Evolutionary conservation across 2,113 vertebrate species (phyloP).

Genomic region (Hippocampus zosterae): DNA sequence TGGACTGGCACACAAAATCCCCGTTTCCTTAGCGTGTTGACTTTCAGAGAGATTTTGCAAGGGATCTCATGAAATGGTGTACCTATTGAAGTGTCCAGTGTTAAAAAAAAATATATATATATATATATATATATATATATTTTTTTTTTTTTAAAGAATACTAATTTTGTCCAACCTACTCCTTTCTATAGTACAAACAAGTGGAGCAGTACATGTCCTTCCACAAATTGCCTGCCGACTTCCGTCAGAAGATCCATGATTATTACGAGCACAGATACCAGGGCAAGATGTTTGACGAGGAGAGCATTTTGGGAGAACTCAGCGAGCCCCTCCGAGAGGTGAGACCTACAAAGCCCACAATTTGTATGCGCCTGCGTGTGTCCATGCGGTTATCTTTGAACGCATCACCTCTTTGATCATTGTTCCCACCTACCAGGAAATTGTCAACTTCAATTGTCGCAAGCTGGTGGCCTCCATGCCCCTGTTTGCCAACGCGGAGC

Average conservation of each 20-base stretch:
- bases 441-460: constrained; percentile 96
- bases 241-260: constrained; percentile 94
- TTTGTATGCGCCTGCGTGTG: neutral
- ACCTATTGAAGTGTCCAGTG: neutral
- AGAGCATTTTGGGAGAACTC: constrained; percentile 94
- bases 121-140: no score
- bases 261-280: constrained; percentile 98
- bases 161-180: constrained; percentile 14
- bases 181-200: constrained; percentile 86
- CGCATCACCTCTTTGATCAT: constrained; percentile 2
- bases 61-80: neutral
- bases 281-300: constrained; percentile 98
- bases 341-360: constrained; percentile 11
- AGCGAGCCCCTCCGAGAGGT: constrained; percentile 93
- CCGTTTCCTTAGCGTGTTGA: no score
- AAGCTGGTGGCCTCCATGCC: constrained; percentile 98
- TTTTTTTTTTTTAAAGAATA: neutral
- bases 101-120: no score
- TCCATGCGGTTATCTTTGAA: neutral
- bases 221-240: constrained; percentile 94
- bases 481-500: constrained; percentile 93
- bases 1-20: no score
- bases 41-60: no score
- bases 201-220: constrained; percentile 99
- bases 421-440: constrained; percentile 76